Evolutionary conservation across 2,113 vertebrate genomes (phyloP).

Genomic region (Drymodes brunneopygia): DNA sequence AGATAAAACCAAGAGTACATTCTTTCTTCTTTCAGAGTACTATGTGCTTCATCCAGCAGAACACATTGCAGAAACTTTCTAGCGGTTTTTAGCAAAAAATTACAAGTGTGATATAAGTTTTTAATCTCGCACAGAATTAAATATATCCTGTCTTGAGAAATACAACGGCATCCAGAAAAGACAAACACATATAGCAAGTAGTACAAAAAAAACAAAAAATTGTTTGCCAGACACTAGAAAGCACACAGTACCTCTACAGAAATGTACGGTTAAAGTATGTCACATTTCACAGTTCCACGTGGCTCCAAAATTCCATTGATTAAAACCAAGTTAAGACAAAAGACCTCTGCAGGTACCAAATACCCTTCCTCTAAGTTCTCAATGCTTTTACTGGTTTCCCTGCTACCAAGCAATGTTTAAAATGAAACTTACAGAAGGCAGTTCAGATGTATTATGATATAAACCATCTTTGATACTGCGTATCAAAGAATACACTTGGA

Average conservation of each 20-base stretch:
- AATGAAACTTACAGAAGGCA: background rate
- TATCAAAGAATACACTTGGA: background rate
- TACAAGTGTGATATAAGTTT: rapidly evolving
- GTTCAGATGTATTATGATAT: rapidly evolving
- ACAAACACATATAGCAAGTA: background rate
- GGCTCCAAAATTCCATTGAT: background rate
- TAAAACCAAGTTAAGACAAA: background rate
- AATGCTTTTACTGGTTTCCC: background rate
- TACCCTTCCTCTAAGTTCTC: background rate
- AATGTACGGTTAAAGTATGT: background rate
- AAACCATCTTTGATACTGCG: background rate
- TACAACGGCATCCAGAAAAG: background rate
- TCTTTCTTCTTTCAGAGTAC: background rate
- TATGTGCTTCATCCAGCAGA: background rate
- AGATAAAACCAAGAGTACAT: background rate
- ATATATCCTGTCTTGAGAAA: background rate
- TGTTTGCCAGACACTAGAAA: background rate
- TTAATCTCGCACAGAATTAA: background rate
- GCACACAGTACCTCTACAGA: background rate
- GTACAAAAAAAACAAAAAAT: background rate
- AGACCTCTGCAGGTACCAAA: background rate
- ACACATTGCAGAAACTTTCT: background rate
- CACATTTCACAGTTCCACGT: background rate
- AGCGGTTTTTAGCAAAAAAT: background rate
- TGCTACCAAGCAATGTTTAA: background rate